Conservation (phyloP, 2,888 invertebrate genomes). For the Salticus scenicus region DNA sequence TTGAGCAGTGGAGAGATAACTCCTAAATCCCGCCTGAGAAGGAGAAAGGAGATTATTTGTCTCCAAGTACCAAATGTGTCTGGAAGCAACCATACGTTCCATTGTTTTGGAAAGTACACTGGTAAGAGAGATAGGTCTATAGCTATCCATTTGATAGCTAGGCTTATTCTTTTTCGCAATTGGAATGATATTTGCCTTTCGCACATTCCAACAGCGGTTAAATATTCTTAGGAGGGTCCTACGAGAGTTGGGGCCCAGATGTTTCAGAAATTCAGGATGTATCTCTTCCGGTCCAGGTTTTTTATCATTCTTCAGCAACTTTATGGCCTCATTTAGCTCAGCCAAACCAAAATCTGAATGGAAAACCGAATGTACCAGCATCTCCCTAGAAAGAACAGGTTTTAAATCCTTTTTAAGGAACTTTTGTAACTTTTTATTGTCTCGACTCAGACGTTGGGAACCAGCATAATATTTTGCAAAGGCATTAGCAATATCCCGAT, state of each 20-base stretch:
- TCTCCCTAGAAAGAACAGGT: not conserved
- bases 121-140: not conserved
- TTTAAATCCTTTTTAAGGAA: not conserved
- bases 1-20: not conserved
- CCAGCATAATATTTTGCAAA: not conserved
- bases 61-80: not conserved
- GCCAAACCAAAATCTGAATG: not conserved
- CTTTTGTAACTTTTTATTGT: not conserved
- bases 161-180: not conserved
- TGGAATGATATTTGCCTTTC: not conserved
- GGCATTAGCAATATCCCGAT: not conserved
- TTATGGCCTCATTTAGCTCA: not conserved
- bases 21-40: not conserved
- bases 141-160: not conserved
- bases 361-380: not conserved
- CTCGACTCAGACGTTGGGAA: not conserved
- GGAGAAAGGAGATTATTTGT: not conserved
- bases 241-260: not conserved
- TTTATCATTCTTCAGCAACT: conserved; percentile 1
- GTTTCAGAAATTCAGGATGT: not conserved
- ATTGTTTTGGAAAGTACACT: not conserved
- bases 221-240: not conserved
- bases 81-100: not conserved
- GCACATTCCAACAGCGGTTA: not conserved
- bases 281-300: not conserved